Base-by-base conservation (phyloP, 2,888 invertebrate genomes). In the Trypoxylon attenuatum region DNA sequence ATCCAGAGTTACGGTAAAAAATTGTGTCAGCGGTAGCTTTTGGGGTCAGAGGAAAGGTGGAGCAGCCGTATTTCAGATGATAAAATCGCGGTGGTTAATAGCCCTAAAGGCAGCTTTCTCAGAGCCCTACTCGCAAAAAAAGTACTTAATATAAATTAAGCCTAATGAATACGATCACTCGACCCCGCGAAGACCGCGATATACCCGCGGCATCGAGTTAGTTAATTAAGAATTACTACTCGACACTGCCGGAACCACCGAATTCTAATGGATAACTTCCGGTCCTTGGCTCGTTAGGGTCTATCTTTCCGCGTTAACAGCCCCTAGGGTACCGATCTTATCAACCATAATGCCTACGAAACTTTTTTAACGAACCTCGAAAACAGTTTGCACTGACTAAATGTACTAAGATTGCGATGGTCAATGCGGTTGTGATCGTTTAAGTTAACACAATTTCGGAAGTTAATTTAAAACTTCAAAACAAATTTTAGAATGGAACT, bases 231-330 rank as follows among this genome's bases (percentile, higher is more conserved):
- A 74, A 74, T 74, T 74, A 74, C 54, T 42, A 61, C 39, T 53
- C 66, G 43, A 53, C 54, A 38, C 59, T 61, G 63, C 63, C 71
- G 75, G 71, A 75, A 77, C 65, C 67, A 65, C 73, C 62, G 65
- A 78, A 78, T 73, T 75, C 73, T 59, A 78, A 78, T 73, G 66
- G 69, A 77, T 76, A 70, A 65, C 69, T 78, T 79, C 75, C 78
- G 71, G 66, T 62, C 38, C 33, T 42, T 51, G 47, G 67, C 73
- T 76, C 76, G 79, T 80, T 77, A 78, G 58, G 38, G 33, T 65
- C 69, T 79, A 80, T 78, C 76, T 72, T 54, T 46, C 62, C 55
- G 66, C 60, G 70, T 68, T 73, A 78, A 73, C 73, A 72, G 70
- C 73, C 66, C 54, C 45, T 38, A 54, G 58, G 6, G 62, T 53